Conservation (phyloP, 2,888 invertebrate genomes). For the Dascillus cervinus region DNA sequence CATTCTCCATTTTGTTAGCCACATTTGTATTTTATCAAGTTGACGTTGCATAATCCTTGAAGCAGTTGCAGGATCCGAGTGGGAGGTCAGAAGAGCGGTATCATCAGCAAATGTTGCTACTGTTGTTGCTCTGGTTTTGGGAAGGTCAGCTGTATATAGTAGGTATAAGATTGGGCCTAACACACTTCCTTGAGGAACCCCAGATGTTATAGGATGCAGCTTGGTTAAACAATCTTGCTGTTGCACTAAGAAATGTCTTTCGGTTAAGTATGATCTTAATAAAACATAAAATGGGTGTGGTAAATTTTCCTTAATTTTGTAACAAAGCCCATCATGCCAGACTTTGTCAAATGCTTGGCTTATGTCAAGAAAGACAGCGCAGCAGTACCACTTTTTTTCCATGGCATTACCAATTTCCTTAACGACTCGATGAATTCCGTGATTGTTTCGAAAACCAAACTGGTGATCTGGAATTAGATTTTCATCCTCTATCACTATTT, state of each 20-base stretch:
- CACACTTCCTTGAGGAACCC: constrained; percentile 10
- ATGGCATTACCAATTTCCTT: constrained; percentile 3
- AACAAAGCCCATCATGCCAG: constrained; percentile 3
- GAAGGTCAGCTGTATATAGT: constrained; percentile 16
- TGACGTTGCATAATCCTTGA: constrained; percentile 13
- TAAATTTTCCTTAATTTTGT: constrained; percentile 4
- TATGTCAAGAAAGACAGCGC: constrained; percentile 4
- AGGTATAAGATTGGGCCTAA: constrained; percentile 17
- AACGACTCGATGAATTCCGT: constrained; percentile 3
- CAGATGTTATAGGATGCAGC: constrained; percentile 2
- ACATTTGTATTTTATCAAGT: constrained; percentile 2
- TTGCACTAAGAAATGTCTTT: constrained; percentile 3
- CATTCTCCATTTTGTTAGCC: constrained; percentile 4
- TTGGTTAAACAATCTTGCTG: background rate
- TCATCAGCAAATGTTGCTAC: constrained; percentile 17
- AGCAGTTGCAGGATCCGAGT: constrained; percentile 11
- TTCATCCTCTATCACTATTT: no score
- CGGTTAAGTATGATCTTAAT: constrained; percentile 2
- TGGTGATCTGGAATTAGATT: no score
- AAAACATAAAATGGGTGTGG: constrained; percentile 4
- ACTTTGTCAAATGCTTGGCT: constrained; percentile 4
- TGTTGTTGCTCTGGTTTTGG: constrained; percentile 5
- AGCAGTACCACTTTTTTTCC: constrained; percentile 5
- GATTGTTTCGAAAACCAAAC: no score
- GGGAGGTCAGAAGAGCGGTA: constrained; percentile 13